These are phyloP conservation scores for Neogobius melanostomus DNA, from an alignment of 2,113 vertebrate genomes.

Conservation along the genomic window DNA sequence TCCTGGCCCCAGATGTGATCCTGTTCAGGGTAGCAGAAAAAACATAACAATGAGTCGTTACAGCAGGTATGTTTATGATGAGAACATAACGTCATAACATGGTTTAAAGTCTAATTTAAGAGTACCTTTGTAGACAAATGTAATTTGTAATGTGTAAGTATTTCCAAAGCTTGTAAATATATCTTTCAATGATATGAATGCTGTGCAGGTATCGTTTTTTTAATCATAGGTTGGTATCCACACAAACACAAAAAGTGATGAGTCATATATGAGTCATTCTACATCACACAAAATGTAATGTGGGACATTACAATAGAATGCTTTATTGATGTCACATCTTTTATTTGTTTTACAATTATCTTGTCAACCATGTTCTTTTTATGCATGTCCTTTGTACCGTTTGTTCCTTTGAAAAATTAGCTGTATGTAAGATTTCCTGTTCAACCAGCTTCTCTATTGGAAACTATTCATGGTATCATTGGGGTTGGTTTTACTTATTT, in stretches of 20 bases:
- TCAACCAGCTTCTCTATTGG: background rate
- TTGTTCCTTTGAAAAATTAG: background rate
- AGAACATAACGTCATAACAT: too few species aligned
- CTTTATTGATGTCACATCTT: background rate
- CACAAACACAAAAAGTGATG: background rate
- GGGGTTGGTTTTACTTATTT: background rate
- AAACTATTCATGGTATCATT: background rate
- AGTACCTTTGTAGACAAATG: too few species aligned
- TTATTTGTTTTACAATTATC: background rate
- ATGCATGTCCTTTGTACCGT: background rate
- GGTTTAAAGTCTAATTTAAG: too few species aligned
- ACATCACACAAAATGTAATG: constrained; percentile 1
- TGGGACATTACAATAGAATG: background rate
- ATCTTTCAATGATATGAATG: too few species aligned
- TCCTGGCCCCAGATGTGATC: too few species aligned
- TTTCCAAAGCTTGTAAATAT: too few species aligned
- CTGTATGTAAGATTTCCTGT: background rate
- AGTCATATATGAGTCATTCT: background rate
- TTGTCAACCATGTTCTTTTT: background rate
- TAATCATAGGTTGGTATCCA: background rate
- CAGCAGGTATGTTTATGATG: too few species aligned
- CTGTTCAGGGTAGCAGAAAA: too few species aligned
- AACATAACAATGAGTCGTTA: too few species aligned
- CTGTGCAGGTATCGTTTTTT: background rate
- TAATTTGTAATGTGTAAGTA: too few species aligned